Base-by-base conservation (phyloP, 2,113 vertebrate species). In the Oncorhynchus mykiss region DNA sequence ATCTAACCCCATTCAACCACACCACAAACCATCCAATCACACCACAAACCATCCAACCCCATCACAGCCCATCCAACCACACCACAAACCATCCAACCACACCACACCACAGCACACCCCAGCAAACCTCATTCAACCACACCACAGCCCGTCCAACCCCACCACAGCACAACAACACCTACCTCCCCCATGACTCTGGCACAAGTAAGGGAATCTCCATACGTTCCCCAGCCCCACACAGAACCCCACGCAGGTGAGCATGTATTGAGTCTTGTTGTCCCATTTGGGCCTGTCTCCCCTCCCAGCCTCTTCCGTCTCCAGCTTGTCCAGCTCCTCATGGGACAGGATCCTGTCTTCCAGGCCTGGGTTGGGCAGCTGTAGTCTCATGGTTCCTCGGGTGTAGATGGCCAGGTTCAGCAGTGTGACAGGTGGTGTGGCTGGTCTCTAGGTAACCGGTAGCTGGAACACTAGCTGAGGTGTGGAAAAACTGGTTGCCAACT, bases 181-280 rank as follows among this genome's bases (percentile, higher is more conserved):
- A 97, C 96, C 96, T 95, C 96, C 96, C 80, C 96, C 96, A 0
- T 96, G 95, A 85, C 94, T 96, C 29, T 70, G 45, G 27, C 59
- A 68, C 20, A 76, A 34, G 29, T 67, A 71, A 12, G 70, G 31
- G 59, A 97, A 97, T 20, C 96, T 89, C 96, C 96, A 97, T 67
- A 96, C 96, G 0, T 96, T 45, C 83, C 95, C 95, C 16, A 96
- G 91, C 11, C 95, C 95, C 82, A 97, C 95, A 49, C 95, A 96
- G 86, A 96, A 96, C 57, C 96, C 95, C 80, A 97, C 74, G 0
- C 95, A 96, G 0, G 95, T 96, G 81, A 96, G 88, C 95, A 96
- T 45, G 39, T 45, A 45, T 9, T 45, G 39, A 9, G 39, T 45
- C 39, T 45, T 45, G 39, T 45, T 95, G 85, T 97, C 95, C 95